These are phyloP conservation scores for Drosophila crucigera DNA, from an alignment of 2,888 invertebrate species.

Conservation along the genomic window DNA sequence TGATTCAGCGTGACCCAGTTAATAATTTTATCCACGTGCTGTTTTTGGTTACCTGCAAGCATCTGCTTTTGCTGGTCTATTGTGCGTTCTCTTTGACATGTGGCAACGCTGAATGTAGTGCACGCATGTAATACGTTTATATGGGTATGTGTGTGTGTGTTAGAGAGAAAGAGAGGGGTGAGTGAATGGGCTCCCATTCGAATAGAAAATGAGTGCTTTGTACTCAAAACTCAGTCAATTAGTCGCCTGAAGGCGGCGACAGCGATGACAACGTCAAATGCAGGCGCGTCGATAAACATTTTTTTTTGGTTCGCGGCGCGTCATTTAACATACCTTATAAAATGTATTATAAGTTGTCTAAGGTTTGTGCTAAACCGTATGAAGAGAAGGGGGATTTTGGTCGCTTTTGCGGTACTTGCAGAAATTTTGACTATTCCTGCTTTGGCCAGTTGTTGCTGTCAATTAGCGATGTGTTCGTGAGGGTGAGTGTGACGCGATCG, in stretches of 20 bases:
- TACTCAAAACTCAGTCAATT: constrained; percentile 63
- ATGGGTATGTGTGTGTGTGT: constrained; percentile 12
- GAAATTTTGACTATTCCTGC: constrained; percentile 16
- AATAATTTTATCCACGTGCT: constrained; percentile 33
- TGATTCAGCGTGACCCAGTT: constrained; percentile 15
- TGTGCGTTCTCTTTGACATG: constrained; percentile 31
- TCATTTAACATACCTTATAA: constrained; percentile 29
- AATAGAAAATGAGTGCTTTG: constrained; percentile 75
- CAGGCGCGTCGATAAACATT: constrained; percentile 29
- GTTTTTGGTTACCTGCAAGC: constrained; percentile 21
- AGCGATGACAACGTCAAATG: constrained; percentile 43
- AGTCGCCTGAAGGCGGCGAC: constrained; percentile 61
- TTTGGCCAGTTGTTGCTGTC: constrained; percentile 42
- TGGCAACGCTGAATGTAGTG: constrained; percentile 57
- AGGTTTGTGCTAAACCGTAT: constrained; percentile 1
- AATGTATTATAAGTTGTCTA: constrained; percentile 17
- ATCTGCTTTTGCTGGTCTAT: constrained; percentile 19
- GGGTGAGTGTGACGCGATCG: constrained; percentile 30
- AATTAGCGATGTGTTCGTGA: constrained; percentile 52
- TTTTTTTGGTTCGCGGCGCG: constrained; percentile 24
- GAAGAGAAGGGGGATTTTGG: background rate
- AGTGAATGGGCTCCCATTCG: constrained; percentile 59
- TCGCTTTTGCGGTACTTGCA: constrained; percentile 5
- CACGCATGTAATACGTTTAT: constrained; percentile 32
- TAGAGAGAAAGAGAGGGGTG: constrained; percentile 32